Evolutionary conservation across 53 echinoderm and acorn worm species (phyloP).

Genomic region (Stichopus horrens): DNA sequence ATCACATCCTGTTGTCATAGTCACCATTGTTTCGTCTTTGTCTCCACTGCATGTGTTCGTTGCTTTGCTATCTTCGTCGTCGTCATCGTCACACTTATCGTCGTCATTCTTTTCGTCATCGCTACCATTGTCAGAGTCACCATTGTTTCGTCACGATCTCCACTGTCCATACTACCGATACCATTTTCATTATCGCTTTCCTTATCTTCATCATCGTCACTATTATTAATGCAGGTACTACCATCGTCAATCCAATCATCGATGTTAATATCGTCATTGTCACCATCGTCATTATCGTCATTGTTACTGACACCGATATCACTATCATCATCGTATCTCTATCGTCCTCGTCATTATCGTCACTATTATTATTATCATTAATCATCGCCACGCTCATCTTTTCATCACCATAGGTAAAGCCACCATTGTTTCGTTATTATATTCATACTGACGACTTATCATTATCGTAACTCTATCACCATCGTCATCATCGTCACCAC

Average conservation of each 20-base stretch:
- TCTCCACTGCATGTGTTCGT: background rate
- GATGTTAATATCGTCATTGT: background rate
- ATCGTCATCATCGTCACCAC: no score
- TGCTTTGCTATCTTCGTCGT: background rate
- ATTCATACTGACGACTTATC: no score
- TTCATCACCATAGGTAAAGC: no score
- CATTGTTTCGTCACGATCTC: background rate
- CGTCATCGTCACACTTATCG: background rate
- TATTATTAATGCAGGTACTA: background rate
- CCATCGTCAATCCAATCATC: background rate
- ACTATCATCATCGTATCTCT: background rate
- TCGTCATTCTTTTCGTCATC: background rate
- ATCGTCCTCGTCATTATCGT: background rate
- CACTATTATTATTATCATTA: no score
- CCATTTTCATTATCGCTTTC: background rate
- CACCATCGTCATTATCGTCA: background rate
- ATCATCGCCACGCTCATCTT: no score
- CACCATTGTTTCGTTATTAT: no score
- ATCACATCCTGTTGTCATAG: no score
- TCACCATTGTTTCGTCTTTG: no score
- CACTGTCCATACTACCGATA: background rate
- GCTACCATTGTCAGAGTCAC: background rate
- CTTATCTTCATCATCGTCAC: conserved; percentile 1
- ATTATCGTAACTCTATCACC: no score
- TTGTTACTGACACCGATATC: background rate